phyloP scores from a whole-genome alignment of 1,140 invertebrate species.

The Pseudomyrmex gracilis region DNA sequence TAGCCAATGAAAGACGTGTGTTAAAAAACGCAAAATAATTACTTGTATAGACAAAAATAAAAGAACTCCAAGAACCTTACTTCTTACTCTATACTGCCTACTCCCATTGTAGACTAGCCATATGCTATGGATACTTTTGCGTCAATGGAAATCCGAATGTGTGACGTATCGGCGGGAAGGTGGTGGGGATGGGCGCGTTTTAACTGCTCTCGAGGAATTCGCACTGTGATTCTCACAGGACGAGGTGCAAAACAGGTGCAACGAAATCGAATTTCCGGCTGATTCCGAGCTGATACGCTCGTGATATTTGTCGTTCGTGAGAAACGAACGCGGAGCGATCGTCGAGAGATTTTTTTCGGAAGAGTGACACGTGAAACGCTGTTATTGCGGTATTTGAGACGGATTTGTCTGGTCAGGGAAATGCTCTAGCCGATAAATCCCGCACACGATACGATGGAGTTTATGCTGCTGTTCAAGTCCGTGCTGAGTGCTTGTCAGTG shows the following conservation, averaged over 20 bases:
- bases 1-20: no score
- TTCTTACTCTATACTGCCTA: no score
- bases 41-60: no score
- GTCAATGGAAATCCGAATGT: neutral
- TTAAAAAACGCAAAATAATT: no score
- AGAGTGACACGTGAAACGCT: constrained; percentile 12
- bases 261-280: neutral
- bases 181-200: constrained; percentile 2
- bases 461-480: constrained; percentile 63
- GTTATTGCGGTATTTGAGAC: no score
- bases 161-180: neutral
- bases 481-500: constrained; percentile 69
- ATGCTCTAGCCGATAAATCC: constrained; percentile 62
- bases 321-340: neutral
- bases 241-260: neutral
- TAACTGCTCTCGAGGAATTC: neutral
- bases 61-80: no score
- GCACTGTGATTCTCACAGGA: neutral
- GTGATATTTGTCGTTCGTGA: neutral
- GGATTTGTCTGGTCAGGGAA: constrained; percentile 28
- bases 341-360: neutral
- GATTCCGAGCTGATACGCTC: neutral
- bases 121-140: no score
- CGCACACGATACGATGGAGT: constrained; percentile 69
- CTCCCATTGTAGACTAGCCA: no score